Evolutionary conservation across 2,888 invertebrate genomes (phyloP).

Genomic region (Dione vanillae): DNA sequence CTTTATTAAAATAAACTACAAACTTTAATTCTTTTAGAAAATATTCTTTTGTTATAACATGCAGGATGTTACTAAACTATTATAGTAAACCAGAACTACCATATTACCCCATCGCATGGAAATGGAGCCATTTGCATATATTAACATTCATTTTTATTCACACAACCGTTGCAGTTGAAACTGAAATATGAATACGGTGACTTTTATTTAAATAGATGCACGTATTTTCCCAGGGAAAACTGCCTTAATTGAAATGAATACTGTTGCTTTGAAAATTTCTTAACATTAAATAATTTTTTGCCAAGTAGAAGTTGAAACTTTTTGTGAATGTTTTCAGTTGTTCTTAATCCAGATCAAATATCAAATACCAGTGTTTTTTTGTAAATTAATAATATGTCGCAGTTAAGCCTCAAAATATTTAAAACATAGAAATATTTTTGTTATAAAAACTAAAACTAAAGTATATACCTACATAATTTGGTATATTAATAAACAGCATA

Average conservation of each 20-base stretch:
- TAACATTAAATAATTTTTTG: not conserved
- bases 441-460: not conserved
- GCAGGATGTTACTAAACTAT: not conserved
- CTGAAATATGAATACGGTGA: slow-evolving; percentile 37
- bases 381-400: too few relatives aligned
- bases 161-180: slow-evolving; percentile 32
- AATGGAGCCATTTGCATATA: slow-evolving; percentile 32
- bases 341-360: too few relatives aligned
- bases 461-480: not conserved
- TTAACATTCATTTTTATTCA: slow-evolving; percentile 35
- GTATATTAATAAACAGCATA: not conserved
- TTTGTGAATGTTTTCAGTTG: too few relatives aligned
- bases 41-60: not conserved
- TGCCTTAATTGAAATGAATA: slow-evolving; percentile 17
- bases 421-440: not conserved
- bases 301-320: not conserved
- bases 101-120: slow-evolving; percentile 18
- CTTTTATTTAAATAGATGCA: slow-evolving; percentile 35
- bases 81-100: slow-evolving; percentile 4
- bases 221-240: slow-evolving; percentile 8
- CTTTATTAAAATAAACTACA: not conserved
- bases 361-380: too few relatives aligned
- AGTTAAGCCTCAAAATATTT: not conserved
- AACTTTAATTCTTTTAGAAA: not conserved
- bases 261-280: slow-evolving; percentile 6